Evolutionary conservation across 2,888 invertebrate genomes (phyloP).

Genomic region (Drosophila birchii): DNA sequence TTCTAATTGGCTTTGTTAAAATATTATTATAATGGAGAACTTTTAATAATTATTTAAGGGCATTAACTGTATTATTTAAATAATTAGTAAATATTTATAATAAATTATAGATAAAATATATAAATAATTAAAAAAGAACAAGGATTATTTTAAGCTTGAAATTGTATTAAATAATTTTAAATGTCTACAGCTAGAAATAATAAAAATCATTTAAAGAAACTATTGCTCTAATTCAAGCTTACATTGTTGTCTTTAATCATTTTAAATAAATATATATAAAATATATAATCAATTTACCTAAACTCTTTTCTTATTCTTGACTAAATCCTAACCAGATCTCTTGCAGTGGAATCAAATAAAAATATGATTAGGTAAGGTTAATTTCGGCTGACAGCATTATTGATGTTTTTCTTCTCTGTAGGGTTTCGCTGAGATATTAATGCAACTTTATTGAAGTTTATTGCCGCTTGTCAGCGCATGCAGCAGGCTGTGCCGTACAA

Average conservation of each 20-base stretch:
- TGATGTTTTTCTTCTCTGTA: slow-evolving; percentile 17
- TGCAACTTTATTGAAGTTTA: slow-evolving; percentile 78
- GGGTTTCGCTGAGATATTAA: slow-evolving; percentile 63
- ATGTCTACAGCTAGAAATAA: neutral
- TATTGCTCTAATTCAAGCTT: neutral
- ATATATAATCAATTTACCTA: neutral
- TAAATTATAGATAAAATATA: too few species aligned
- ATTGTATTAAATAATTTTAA: too few species aligned
- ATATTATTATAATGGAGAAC: too few species aligned
- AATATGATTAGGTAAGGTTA: neutral
- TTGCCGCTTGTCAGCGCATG: slow-evolving; percentile 77
- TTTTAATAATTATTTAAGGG: too few species aligned
- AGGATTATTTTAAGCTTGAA: too few species aligned
- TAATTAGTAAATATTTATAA: too few species aligned
- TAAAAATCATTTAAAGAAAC: neutral
- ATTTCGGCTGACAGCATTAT: slow-evolving; percentile 2
- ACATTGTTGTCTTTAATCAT: neutral
- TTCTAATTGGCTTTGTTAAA: neutral
- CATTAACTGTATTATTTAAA: too few species aligned
- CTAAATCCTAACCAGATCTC: neutral
- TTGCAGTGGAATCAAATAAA: slow-evolving; percentile 8
- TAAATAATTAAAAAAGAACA: too few species aligned
- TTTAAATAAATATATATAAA: neutral
- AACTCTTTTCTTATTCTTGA: neutral
- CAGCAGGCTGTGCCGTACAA: slow-evolving; percentile 56